Evolutionary conservation across 1,140 invertebrate genomes (phyloP).

Genomic region (Stegodyphus mimosarum): DNA sequence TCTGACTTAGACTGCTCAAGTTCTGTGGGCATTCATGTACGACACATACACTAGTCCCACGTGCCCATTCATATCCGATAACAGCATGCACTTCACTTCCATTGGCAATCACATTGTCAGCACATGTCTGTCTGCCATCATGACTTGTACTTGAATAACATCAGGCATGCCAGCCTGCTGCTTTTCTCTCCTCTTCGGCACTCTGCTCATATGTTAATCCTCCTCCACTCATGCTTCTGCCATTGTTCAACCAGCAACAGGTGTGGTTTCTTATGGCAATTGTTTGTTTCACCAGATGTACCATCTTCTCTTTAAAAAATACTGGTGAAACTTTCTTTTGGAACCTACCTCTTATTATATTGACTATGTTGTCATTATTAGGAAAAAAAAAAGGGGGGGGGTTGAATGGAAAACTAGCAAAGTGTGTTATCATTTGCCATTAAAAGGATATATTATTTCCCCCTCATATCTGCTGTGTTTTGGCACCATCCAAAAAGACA

Average conservation of each 20-base stretch:
- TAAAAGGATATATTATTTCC: too few relatives aligned
- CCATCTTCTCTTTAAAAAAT: constrained; percentile 1
- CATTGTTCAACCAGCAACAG: neutral
- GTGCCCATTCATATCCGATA: neutral
- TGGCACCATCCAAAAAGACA: too few relatives aligned
- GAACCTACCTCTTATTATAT: neutral
- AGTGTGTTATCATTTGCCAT: too few relatives aligned
- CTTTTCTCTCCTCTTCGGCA: neutral
- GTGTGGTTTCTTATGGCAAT: neutral
- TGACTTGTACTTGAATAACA: neutral
- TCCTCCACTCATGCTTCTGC: neutral
- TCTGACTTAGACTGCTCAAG: neutral
- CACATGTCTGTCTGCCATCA: constrained; percentile 1
- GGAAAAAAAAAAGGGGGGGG: too few relatives aligned
- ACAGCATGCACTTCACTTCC: constrained; percentile 1
- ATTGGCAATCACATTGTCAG: neutral
- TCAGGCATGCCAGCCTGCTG: neutral
- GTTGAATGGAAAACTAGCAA: too few relatives aligned
- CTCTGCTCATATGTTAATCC: neutral
- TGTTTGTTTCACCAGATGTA: neutral
- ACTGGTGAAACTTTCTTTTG: neutral
- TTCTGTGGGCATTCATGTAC: neutral
- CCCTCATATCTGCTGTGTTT: too few relatives aligned
- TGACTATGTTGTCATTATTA: too few relatives aligned
- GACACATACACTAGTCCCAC: neutral